Evolutionary conservation across 2,113 vertebrate species (phyloP), one percentile per base, ranked within the genome.

Genomic region (Sinocyclocheilus anshuiensis): DNA sequence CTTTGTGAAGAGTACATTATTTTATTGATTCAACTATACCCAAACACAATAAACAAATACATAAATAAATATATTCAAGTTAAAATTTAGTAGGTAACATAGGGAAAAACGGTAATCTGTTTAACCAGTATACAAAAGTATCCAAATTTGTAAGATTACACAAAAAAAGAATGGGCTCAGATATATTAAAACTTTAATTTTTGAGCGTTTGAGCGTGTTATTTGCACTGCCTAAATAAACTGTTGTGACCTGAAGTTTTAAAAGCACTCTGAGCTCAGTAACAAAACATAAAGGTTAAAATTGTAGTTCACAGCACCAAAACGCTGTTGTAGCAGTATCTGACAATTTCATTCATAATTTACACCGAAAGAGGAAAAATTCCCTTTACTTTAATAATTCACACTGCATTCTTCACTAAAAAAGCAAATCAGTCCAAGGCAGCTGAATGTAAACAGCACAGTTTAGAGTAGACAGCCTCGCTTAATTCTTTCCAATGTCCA

Each of bases 51-150:
- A 81, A 81, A 71, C 71, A 36, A 82, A 82, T 48, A 33, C 3
- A 67, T 12, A 20, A 33, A 67, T 67, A 67, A 67, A 81, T 81
- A 81, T 63, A 26, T 48, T 65, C 79, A 80, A 81, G 33, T 39
- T 79, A 1, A 79, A 80, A 63, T 80, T 61, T 61, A 80, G 77
- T 42, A 18, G 24, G 57, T 26, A 67, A 81, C 18, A 39, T 1
- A 36, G 12, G 29, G 10, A 10, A 50, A 77, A 18, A 10, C 3
- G 7, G 13, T 16, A 18, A 53, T 7, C 7, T 18, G 6, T 77
- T 48, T 53, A 53, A 77, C 76, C 50, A 55, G 24, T 26, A 77
- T 33, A 29, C 74, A 26, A 53, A 50, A 26, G 1, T 7, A 50
- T 77, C 1, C 15, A 16, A 55, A 72, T 33, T 29, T 72, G 33